Evolutionary conservation across 2,113 vertebrate genomes (phyloP).

Genomic region (Ciconia stormi): DNA sequence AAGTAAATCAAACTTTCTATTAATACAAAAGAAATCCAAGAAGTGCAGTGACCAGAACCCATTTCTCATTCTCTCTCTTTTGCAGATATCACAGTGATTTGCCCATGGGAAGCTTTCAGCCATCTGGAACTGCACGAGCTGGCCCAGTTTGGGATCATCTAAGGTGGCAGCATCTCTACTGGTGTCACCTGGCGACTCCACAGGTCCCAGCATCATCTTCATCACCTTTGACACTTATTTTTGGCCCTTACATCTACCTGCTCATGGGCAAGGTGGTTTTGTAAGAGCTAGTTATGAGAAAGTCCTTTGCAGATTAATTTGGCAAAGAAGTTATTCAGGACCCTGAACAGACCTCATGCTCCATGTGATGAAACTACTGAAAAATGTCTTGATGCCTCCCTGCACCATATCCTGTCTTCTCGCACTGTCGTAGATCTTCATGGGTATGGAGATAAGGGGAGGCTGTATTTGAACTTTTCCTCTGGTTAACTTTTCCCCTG

Average conservation of each 20-base stretch:
- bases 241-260: background rate
- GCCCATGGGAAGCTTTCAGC: constrained; percentile 85
- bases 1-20: background rate
- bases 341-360: constrained; percentile 1
- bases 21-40: background rate
- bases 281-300: constrained; percentile 26
- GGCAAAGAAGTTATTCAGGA: constrained; percentile 39
- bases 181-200: constrained; percentile 9
- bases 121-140: constrained; percentile 81
- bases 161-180: constrained; percentile 21
- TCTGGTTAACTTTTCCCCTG: background rate
- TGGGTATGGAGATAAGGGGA: background rate
- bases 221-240: constrained; percentile 26
- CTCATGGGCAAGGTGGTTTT: background rate
- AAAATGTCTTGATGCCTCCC: constrained; percentile 23
- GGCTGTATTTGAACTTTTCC: background rate
- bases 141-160: constrained; percentile 83
- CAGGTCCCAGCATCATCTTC: background rate
- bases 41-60: background rate
- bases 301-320: constrained; percentile 54
- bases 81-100: constrained; percentile 83
- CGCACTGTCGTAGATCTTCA: background rate
- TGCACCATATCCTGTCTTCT: background rate
- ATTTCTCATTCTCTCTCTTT: constrained; percentile 17
- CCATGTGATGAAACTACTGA: constrained; percentile 13